Base-by-base conservation (phyloP, 2,797 vertebrate species). In the Coregonus sp. region DNA sequence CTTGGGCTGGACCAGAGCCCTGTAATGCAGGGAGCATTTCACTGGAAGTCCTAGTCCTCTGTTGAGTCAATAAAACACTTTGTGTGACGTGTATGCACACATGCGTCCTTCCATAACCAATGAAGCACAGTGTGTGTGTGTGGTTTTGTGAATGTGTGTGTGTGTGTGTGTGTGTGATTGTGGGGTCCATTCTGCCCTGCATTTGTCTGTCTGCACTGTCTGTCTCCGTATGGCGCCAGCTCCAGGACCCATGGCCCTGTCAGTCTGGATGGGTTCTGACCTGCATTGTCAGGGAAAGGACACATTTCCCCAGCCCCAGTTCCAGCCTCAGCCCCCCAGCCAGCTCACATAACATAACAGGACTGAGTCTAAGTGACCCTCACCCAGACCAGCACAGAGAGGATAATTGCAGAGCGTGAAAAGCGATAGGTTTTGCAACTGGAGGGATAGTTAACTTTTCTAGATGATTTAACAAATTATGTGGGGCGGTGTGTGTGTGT, bases 401-500 rank as follows among this genome's bases (percentile, higher is more conserved):
- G 69, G 37, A 74, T 82, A 25, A 75, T 40, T 51, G 52, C 25
- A 4, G 67, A 69, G 72, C 51, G 61, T 63, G 69, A 65, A 72
- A 71, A 75, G 56, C 65, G 72, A 86, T 84, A 50, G 16, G 4
- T 72, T 80, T 75, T 80, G 70, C 72, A 67, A 71, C 52, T 67
- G 51, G 4, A 37, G 33, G 51, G 80, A 33, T 70, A 63, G 20
- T 79, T 76, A 14, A n/a, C n/a, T n/a, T n/a, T n/a, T n/a, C n/a
- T n/a, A n/a, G n/a, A n/a, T n/a, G n/a, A n/a, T n/a, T n/a, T n/a
- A n/a, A n/a, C n/a, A n/a, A n/a, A n/a, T n/a, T n/a, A n/a, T n/a
- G n/a, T n/a, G n/a, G n/a, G n/a, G n/a, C n/a, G n/a, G n/a, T n/a
- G 40, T 47, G 40, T 11, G 7, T 47, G 93, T 95, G 20, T 71